Evolutionary conservation across 2,113 vertebrate genomes (phyloP).

Genomic region (Calidris pugnax): DNA sequence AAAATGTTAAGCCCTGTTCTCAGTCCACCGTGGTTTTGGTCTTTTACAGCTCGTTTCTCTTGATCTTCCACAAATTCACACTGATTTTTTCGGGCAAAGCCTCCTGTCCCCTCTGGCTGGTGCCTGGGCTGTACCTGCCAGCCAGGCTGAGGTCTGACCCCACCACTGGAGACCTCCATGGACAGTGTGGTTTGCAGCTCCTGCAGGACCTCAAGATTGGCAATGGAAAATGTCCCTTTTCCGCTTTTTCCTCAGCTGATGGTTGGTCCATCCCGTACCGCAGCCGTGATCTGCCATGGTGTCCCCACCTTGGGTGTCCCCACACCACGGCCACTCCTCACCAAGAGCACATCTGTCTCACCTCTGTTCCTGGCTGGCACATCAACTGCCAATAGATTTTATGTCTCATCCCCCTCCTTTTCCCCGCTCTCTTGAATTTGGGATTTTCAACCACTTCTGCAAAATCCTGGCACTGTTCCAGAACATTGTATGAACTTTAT

Average conservation of each 20-base stretch:
- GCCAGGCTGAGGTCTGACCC: background rate
- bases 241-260: background rate
- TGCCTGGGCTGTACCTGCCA: background rate
- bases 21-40: background rate
- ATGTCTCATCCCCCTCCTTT: background rate
- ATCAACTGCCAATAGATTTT: background rate
- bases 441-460: background rate
- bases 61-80: background rate
- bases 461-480: background rate
- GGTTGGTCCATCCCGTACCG: background rate
- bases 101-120: background rate
- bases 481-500: background rate
- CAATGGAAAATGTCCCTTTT: background rate
- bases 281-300: fast-evolving
- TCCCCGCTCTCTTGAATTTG: background rate
- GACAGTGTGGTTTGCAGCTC: background rate
- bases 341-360: background rate
- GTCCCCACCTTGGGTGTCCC: too few relatives aligned
- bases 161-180: background rate
- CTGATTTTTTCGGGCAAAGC: background rate
- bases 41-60: background rate
- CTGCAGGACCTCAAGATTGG: background rate
- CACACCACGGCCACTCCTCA: fast-evolving
- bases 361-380: background rate
- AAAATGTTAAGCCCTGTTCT: background rate